Conservation (phyloP, 2,888 invertebrate species). For the Athrips mouffetella region DNA sequence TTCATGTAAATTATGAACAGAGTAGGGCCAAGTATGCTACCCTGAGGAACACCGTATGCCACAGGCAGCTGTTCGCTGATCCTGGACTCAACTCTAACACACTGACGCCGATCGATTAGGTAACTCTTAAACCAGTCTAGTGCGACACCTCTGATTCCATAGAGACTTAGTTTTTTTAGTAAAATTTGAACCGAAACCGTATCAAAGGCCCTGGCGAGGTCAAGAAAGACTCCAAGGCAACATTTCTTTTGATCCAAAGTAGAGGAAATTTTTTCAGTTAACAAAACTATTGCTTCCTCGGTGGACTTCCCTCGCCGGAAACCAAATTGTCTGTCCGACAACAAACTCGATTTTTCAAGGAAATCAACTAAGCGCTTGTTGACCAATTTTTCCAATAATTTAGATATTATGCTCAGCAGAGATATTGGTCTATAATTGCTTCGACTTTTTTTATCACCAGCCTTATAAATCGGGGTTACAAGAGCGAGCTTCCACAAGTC, state of each 20-base stretch:
- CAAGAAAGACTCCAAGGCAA: too few species aligned
- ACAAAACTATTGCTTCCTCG: not conserved
- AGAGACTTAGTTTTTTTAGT: slow-evolving; percentile 21
- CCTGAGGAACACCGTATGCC: not conserved
- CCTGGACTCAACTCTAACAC: not conserved
- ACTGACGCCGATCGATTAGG: not conserved
- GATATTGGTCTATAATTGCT: slow-evolving; percentile 13
- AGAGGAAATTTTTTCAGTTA: not conserved
- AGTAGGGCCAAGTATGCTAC: too few species aligned
- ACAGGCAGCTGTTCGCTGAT: not conserved
- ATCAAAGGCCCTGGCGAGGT: too few species aligned
- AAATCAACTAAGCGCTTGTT: slow-evolving; percentile 8
- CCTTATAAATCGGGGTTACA: slow-evolving; percentile 2
- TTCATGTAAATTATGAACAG: too few species aligned
- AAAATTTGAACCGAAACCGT: not conserved
- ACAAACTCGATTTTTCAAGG: not conserved
- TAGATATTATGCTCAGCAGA: slow-evolving; percentile 6
- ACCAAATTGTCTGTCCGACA: slow-evolving; percentile 10
- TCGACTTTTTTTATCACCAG: not conserved
- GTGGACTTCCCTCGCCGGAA: slow-evolving; percentile 11
- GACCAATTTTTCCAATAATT: slow-evolving; percentile 5
- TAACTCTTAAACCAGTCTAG: not conserved
- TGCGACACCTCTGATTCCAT: not conserved
- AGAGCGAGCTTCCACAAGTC: slow-evolving; percentile 4
- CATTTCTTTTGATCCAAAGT: slow-evolving; percentile 2